Base-by-base conservation (phyloP, 2,797 vertebrate genomes). In the Emys orbicularis region DNA sequence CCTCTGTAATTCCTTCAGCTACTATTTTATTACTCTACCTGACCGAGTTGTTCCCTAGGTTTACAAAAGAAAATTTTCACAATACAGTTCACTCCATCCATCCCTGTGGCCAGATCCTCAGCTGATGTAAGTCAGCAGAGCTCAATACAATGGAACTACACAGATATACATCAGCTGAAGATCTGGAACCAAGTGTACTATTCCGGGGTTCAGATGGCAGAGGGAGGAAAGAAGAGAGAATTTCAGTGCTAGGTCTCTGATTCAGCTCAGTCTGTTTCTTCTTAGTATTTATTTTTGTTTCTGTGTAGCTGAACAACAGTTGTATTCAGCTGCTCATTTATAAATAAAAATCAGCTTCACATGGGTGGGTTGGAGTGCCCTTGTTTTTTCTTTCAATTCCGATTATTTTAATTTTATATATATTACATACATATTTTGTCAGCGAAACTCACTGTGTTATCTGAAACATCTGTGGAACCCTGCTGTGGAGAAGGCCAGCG, bases 401-500 rank as follows among this genome's bases (percentile, higher is more conserved):
- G 95, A 95, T 97, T 97, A 97, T 97, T 98, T 89, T 79, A 93
- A 93, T 89, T 89, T 96, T 94, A 96, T 96, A 96, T 96, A 96
- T 96, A 96, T 97, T 96, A 96, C 94, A 96, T 97, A 97, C 97
- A 97, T 97, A 94, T 98, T 95, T 95, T 97, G 95, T 97, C 97
- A 97, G 94, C 47, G 0, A 94, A 96, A 94, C 97, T 97, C 95
- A 97, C 96, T 97, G 84, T 93, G 97, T 97, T 97, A 97, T 97
- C 96, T 93, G 96, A 97, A 98, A 97, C 97, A 98, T 97, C 97
- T 98, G 97, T 94, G 97, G 94, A 96, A 95, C 96, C 97, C 96
- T 91, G 95, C 97, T 97, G 96, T 72, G 95, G 95, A 95, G 96
- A 91, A 96, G 97, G 96, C 96, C 97, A 97, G 19, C 88, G 23